Conservation (phyloP, 2,797 vertebrate species). For the Ambastaia sidthimunki region DNA sequence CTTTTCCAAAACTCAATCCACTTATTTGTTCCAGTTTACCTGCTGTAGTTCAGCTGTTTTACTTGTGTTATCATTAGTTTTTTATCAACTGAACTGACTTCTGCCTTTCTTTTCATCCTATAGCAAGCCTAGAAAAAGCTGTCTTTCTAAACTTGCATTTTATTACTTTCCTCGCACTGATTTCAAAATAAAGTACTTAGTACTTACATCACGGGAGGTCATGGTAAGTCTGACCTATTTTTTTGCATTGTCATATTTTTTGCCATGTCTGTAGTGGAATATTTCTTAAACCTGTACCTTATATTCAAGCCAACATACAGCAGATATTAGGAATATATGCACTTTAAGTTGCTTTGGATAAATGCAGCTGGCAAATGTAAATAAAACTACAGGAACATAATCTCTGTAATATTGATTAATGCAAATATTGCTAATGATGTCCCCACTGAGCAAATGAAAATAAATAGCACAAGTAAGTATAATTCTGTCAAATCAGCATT, state of each 20-base stretch:
- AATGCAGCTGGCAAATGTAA: neutral
- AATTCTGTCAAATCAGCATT: no score
- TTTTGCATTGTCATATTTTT: neutral
- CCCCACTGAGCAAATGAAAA: no score
- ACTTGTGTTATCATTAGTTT: slow-evolving; percentile 11
- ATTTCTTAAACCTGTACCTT: neutral
- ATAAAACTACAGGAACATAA: neutral
- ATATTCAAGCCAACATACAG: neutral
- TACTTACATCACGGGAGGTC: neutral
- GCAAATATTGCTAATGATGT: no score
- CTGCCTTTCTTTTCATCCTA: slow-evolving; percentile 2
- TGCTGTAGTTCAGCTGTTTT: slow-evolving; percentile 32
- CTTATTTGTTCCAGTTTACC: slow-evolving; percentile 28
- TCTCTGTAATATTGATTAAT: no score
- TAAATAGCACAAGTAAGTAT: no score
- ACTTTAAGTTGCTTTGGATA: neutral
- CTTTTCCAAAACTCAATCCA: neutral
- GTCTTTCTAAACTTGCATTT: slow-evolving; percentile 20
- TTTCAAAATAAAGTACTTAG: neutral
- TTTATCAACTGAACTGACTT: slow-evolving; percentile 9
- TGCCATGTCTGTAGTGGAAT: neutral
- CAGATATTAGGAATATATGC: neutral
- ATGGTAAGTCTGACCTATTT: neutral
- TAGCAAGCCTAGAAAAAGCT: neutral
- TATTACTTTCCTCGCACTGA: neutral